phyloP scores from a whole-genome alignment of 2,888 invertebrate genomes.

The Ennomos fuscantarius region DNA sequence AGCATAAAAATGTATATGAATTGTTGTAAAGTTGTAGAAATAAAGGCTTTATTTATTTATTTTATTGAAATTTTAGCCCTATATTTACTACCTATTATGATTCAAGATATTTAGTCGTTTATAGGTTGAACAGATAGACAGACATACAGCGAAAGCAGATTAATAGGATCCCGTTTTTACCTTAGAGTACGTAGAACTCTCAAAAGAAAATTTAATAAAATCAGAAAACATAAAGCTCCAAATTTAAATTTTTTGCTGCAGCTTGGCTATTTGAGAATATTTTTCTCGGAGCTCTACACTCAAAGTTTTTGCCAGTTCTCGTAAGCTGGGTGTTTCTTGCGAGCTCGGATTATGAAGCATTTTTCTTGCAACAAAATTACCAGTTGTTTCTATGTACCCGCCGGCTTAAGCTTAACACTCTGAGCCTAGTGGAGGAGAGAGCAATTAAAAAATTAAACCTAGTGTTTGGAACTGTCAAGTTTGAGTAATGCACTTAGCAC shows the following conservation, averaged over 20 bases:
- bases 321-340: slow-evolving; percentile 28
- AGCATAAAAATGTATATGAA: too few species aligned
- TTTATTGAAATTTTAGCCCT: too few species aligned
- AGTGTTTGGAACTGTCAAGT: too few species aligned
- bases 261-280: slow-evolving; percentile 15
- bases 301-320: slow-evolving; percentile 20
- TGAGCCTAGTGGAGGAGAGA: slow-evolving; percentile 4
- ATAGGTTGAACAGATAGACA: too few species aligned
- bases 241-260: slow-evolving; percentile 9
- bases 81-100: too few species aligned
- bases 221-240: background rate
- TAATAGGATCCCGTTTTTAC: too few species aligned
- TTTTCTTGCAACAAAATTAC: slow-evolving; percentile 44
- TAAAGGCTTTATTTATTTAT: too few species aligned
- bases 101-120: too few species aligned
- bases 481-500: too few species aligned
- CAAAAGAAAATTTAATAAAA: background rate
- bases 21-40: too few species aligned
- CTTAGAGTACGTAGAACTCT: too few species aligned
- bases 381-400: slow-evolving; percentile 36
- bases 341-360: slow-evolving; percentile 38
- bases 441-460: slow-evolving; percentile 3
- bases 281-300: slow-evolving; percentile 6
- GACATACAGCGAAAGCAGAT: too few species aligned
- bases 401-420: slow-evolving; percentile 27